These are phyloP conservation scores for Oxycera nigricornis DNA, from an alignment of 2,888 invertebrate species.

Conservation along the genomic window DNA sequence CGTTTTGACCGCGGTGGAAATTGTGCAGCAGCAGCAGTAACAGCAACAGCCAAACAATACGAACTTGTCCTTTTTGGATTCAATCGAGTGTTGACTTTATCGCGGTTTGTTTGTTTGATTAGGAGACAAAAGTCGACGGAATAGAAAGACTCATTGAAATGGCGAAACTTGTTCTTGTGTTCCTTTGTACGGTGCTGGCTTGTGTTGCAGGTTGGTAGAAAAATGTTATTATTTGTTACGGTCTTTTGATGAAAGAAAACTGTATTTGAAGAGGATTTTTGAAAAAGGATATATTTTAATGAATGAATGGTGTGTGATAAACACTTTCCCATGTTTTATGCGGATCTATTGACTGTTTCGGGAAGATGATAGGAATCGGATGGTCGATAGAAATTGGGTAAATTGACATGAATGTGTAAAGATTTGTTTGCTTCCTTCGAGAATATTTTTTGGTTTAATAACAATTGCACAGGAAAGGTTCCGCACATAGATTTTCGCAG, in stretches of 20 bases:
- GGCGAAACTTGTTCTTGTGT: slow-evolving; percentile 56
- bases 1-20: slow-evolving; percentile 13
- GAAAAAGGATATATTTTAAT: neutral
- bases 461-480: too few relatives aligned
- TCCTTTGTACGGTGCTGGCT: slow-evolving; percentile 55
- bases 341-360: slow-evolving; percentile 11
- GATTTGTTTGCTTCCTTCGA: too few relatives aligned
- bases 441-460: too few relatives aligned
- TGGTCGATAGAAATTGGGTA: neutral
- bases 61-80: slow-evolving; percentile 18
- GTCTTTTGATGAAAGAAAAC: neutral
- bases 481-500: too few relatives aligned
- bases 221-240: neutral
- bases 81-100: slow-evolving; percentile 19
- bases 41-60: neutral
- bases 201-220: slow-evolving; percentile 56
- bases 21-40: neutral
- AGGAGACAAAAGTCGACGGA: slow-evolving; percentile 25
- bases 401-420: too few relatives aligned
- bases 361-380: neutral
- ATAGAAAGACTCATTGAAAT: slow-evolving; percentile 47
- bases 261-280: neutral
- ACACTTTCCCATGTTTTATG: slow-evolving; percentile 7
- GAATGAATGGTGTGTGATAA: neutral
- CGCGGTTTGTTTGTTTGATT: slow-evolving; percentile 36